These are phyloP conservation scores for Allobates femoralis DNA, from an alignment of 2,797 vertebrate genomes.

Conservation along the genomic window DNA sequence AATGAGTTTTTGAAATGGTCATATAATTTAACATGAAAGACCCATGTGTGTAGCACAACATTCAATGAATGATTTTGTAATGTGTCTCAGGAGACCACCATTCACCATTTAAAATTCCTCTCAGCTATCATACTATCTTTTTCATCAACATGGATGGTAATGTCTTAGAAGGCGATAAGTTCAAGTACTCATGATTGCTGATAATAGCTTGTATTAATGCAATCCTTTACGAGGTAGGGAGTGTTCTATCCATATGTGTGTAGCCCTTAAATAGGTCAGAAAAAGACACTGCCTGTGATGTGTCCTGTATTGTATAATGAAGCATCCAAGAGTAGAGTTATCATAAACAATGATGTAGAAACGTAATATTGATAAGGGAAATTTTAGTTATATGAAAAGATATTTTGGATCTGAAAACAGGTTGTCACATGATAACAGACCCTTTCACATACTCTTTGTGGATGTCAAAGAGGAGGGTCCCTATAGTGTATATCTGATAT, in stretches of 20 bases:
- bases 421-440: too few species aligned
- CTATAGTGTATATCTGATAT: too few species aligned
- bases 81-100: constrained; percentile 79
- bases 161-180: constrained; percentile 3
- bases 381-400: too few species aligned
- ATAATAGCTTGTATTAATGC: constrained; percentile 13
- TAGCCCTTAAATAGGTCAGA: background rate
- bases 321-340: too few species aligned
- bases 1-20: constrained; percentile 87
- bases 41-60: constrained; percentile 80
- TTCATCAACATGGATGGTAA: constrained; percentile 26
- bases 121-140: constrained; percentile 70
- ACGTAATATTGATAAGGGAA: too few species aligned
- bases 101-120: constrained; percentile 76
- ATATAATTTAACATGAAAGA: constrained; percentile 86
- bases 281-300: background rate
- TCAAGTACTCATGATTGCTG: background rate
- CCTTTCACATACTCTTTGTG: too few species aligned
- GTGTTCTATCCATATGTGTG: background rate
- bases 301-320: background rate
- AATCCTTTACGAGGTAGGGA: background rate
- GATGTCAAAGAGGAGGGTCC: too few species aligned
- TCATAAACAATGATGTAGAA: too few species aligned
- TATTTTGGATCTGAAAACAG: too few species aligned
- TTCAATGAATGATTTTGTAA: constrained; percentile 85